A percentile compares a stretch with the other conserved stretches of the same genome.
Conservation (phyloP, 2,113 vertebrate genomes). For the Apodemus sylvaticus region DNA sequence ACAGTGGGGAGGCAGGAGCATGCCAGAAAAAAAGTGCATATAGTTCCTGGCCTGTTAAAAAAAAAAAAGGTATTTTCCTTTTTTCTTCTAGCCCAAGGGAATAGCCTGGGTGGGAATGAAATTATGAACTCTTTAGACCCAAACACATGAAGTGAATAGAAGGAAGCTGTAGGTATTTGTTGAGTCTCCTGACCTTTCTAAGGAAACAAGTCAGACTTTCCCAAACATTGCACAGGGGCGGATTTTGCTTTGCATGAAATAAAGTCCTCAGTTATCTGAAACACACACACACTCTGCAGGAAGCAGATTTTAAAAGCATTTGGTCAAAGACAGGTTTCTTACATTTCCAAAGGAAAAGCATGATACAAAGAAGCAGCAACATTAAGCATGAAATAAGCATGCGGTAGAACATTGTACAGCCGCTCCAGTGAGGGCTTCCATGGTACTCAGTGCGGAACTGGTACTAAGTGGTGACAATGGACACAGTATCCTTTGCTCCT, state of each 20-base stretch:
- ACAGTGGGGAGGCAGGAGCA: neutral
- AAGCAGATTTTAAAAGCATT: constrained; percentile 16
- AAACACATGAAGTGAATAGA: constrained; percentile 65
- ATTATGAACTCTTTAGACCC: constrained; percentile 61
- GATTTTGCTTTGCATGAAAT: constrained; percentile 37
- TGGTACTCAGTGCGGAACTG: neutral
- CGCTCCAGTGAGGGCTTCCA: neutral
- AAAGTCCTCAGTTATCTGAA: constrained; percentile 22
- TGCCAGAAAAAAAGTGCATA: constrained; percentile 48
- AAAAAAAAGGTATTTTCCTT: constrained; percentile 51
- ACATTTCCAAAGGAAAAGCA: constrained; percentile 6
- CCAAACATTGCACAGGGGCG: constrained; percentile 30
- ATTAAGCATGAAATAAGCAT: neutral
- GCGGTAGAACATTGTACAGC: neutral
- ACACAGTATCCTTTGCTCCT: neutral
- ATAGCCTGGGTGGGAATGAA: constrained; percentile 51
- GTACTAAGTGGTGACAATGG: neutral
- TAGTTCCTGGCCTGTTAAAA: constrained; percentile 10
- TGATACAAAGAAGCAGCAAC: neutral
- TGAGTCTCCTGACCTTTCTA: constrained; percentile 9
- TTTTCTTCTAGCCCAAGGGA: constrained; percentile 55
- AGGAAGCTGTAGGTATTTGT: constrained; percentile 60
- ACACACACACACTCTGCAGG: neutral
- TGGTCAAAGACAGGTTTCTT: constrained; percentile 5
- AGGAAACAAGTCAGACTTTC: constrained; percentile 63